Evolutionary conservation across 92 coral and sea anemone genomes (phyloP), one percentile per base, ranked within the genome.

Genomic region (Actinostola sp.): DNA sequence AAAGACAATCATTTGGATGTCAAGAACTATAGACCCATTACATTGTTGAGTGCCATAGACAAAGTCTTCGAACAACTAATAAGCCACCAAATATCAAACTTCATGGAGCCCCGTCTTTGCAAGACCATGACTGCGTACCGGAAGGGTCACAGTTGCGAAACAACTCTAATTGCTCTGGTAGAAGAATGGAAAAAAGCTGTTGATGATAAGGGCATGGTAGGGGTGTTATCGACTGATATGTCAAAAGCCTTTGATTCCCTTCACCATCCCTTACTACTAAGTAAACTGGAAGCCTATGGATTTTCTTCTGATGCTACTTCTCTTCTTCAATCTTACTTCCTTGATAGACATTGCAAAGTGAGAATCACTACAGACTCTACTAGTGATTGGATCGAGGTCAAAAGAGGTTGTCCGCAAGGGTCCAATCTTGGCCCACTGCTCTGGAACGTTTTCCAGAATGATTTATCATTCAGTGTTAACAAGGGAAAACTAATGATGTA

Each of bases 221-320:
- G 85, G 8, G 46, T 80, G 28, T 56, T 70, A 33, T 79, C 84
- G 59, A 79, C 78, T n/a, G 84, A 79, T 34, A 61, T 80, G 78
- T 72, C 69, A n/a, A 72, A 81, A 63, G 81, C 80, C 2, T 81
- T 81, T 73, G 86, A 81, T 51, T 81, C 67, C 36, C 67, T 81
- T 38, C 68, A 81, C 39, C 86, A 63, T 36, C 42, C 42, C 4
- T 11, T 36, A 17, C 21, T n/a, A n/a, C n/a, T n/a, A n/a, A n/a
- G n/a, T n/a, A n/a, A n/a, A n/a, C n/a, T n/a, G n/a, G n/a, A n/a
- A n/a, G n/a, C n/a, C n/a, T n/a, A n/a, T n/a, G n/a, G n/a, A n/a
- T n/a, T n/a, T n/a, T n/a, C n/a, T n/a, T n/a, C n/a, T n/a, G n/a
- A n/a, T n/a, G n/a, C n/a, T n/a, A n/a, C n/a, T n/a, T n/a, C n/a